Percentiles rank a stretch among this genome's conserved stretches.
These are phyloP conservation scores for Neomonachus schauinslandi DNA, from an alignment of 2,113 vertebrate species.

Conservation along the genomic window DNA sequence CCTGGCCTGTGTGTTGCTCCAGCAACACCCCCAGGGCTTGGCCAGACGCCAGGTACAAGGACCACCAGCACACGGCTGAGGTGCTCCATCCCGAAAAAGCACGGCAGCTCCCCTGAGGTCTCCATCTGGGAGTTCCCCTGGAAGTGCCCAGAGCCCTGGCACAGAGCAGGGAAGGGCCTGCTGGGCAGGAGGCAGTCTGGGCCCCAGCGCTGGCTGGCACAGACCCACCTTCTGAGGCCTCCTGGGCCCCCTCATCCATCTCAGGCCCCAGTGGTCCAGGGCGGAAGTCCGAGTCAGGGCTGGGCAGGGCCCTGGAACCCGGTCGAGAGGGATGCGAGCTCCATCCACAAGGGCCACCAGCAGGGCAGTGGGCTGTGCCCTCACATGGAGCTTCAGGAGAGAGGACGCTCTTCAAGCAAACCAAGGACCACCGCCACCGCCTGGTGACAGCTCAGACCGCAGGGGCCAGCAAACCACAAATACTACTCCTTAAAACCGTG, in stretches of 20 bases:
- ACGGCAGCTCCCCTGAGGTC: neutral
- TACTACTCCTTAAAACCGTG: neutral
- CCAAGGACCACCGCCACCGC: neutral
- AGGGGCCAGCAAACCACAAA: neutral
- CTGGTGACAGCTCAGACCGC: neutral
- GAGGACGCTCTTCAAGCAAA: neutral
- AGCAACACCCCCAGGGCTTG: neutral
- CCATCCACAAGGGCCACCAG: neutral
- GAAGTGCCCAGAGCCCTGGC: neutral
- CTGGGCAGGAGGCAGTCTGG: neutral
- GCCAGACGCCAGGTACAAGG: neutral
- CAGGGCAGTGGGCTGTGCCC: neutral
- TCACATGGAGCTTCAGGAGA: neutral
- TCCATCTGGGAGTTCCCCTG: neutral
- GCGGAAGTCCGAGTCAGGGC: neutral
- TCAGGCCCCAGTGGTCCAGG: neutral
- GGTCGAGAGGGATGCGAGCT: neutral
- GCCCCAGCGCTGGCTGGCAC: neutral
- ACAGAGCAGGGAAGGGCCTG: neutral
- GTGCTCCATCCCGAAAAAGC: neutral
- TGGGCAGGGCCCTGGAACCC: neutral
- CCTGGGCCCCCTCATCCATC: neutral
- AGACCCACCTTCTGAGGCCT: neutral
- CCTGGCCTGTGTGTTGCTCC: neutral
- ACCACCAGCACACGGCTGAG: neutral